Percentiles rank a stretch among this genome's conserved stretches.
phyloP scores from a whole-genome alignment of 2,113 vertebrate genomes.

The Fulmarus glacialis region DNA sequence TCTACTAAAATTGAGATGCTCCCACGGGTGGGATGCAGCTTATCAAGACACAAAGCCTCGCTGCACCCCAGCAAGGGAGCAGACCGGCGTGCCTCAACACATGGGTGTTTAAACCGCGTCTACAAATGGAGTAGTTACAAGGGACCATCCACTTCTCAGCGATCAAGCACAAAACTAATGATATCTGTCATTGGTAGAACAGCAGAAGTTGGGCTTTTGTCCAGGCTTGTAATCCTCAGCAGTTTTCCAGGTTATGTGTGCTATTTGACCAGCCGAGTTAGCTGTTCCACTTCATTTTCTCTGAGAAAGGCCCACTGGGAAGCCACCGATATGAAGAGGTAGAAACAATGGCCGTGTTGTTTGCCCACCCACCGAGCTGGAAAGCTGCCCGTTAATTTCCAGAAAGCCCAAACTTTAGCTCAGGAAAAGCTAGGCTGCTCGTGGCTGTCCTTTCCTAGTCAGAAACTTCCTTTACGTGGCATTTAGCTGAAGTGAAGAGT shows the following conservation, averaged over 20 bases:
- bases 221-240: not conserved
- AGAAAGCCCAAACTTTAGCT: not conserved
- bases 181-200: rapidly evolving
- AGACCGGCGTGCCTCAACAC: rapidly evolving
- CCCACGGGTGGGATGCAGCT: rapidly evolving
- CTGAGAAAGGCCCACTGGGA: not conserved
- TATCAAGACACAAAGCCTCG: not conserved
- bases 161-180: not conserved
- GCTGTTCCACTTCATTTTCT: not conserved
- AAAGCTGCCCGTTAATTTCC: not conserved
- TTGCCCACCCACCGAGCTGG: not conserved
- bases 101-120: not conserved
- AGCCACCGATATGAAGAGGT: not conserved
- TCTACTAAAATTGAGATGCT: not conserved
- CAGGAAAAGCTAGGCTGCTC: not conserved
- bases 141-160: not conserved
- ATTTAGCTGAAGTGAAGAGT: not conserved
- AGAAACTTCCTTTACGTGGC: not conserved
- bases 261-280: not conserved
- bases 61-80: not conserved
- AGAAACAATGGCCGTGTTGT: not conserved
- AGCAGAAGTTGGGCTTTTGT: not conserved
- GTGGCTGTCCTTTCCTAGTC: not conserved
- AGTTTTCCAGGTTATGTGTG: not conserved
- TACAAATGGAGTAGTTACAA: not conserved